Evolutionary conservation across 2,797 vertebrate species (phyloP), one percentile per base, ranked within the genome.

Genomic region (Hyperoplus lanceolatus): DNA sequence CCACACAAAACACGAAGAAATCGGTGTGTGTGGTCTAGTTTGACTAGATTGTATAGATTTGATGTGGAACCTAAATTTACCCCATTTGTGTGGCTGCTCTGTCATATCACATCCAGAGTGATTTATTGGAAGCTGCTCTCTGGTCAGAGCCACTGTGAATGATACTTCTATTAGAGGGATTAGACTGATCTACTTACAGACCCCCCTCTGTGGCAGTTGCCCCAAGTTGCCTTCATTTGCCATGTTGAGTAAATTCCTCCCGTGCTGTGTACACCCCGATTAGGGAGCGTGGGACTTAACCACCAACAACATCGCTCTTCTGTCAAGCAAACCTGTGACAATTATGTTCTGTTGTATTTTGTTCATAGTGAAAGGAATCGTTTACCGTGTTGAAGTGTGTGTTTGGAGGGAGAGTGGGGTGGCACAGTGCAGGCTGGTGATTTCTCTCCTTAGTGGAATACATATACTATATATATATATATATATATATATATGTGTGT

Each of bases 81-180:
- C 59, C 75, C 11, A 46, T 70, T 76, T 42, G 4, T 61, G 75
- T 38, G 43, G 51, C 58, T 77, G 62, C 73, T 74, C 62, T 78
- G 79, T 61, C 80, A 81, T 75, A 50, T 70, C 66, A 82, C 61
- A 61, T 86, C 78, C 55, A 60, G 64, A 48, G 80, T 86, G 89
- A 68, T 70, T 85, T 86, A 86, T 68, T 88, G 72, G 69, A 83
- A 78, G 75, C 89, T 86, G 55, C 85, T 77, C 77, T 75, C 79
- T 82, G 86, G 91, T 83, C 85, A 90, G 81, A 76, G 82, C 80
- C 81, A 78, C 92, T 91, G 91, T 92, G 90, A 93, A 90, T 93
- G 92, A 94, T 94, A 91, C 92, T 94, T 94, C 93, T 94, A 94
- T 94, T 94, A 94, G 92, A 81, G 89, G 93, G 94, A 95, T 95